phyloP scores from a whole-genome alignment of 2,113 vertebrate species.

The Macrotis lagotis region DNA sequence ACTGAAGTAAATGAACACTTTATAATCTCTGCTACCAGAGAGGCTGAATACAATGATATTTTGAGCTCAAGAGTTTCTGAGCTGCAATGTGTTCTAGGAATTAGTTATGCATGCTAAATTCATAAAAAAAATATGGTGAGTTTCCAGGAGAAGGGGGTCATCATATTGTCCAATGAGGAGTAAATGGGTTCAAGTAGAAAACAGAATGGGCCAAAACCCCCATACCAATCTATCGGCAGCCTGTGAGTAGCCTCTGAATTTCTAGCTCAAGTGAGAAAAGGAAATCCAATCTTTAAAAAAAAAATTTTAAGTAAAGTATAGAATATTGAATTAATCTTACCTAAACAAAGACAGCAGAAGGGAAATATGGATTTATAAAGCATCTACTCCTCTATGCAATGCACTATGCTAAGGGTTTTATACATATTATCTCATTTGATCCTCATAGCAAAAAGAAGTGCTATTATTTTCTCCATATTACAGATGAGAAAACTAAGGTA shows the following conservation, averaged over 20 bases:
- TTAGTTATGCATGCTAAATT: background rate
- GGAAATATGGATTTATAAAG: background rate
- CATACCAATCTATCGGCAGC: background rate
- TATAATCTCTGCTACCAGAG: background rate
- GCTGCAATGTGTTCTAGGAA: background rate
- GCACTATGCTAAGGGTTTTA: background rate
- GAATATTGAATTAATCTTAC: background rate
- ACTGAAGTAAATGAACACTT: background rate
- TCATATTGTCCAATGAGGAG: too few relatives aligned
- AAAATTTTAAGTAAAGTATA: background rate
- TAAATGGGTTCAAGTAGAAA: background rate
- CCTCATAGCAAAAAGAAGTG: background rate
- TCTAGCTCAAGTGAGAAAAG: background rate
- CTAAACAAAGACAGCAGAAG: background rate
- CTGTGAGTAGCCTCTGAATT: background rate
- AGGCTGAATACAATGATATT: background rate
- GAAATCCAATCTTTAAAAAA: background rate
- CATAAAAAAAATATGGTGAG: background rate
- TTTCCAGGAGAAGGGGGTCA: background rate
- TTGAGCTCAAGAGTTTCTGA: background rate
- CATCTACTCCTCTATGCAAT: background rate
- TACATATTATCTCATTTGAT: background rate
- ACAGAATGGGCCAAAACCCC: background rate
- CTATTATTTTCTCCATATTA: background rate
- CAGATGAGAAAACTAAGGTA: background rate